Evolutionary conservation across 2,797 vertebrate species (phyloP), one percentile per base, ranked within the genome.

Genomic region (Halcyon chelicuti): DNA sequence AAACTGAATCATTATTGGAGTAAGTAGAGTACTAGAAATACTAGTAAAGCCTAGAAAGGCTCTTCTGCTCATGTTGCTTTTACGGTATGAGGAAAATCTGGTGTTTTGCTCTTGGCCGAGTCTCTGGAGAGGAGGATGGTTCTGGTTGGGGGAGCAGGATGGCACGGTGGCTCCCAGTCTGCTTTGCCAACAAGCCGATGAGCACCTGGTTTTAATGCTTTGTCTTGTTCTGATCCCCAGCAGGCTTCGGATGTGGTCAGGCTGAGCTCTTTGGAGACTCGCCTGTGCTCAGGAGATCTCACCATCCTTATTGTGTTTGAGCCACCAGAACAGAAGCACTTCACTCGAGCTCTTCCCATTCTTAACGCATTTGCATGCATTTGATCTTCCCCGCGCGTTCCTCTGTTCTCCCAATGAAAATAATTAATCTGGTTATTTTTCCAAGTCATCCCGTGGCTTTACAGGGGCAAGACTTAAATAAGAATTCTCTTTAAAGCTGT

Each of bases 391-490:
- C 51, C 77, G 26, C 0, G 8, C 60, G 60, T 72, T 93, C 60
- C 87, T 95, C 82, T 66, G 21, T 91, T 93, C 93, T 72, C 75
- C 71, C 60, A 61, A 57, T 84, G 95, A 89, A 95, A 96, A 95
- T 96, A 95, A 96, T 96, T 96, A 95, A 96, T 96, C 93, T 93
- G 94, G 92, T 88, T 96, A 31, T 91, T 94, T 95, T 76, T 95
- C 76, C 18, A 90, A 96, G 94, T 96, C 89, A 70, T 94, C 83
- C 76, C 86, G 60, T 79, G 84, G 90, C 93, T 97, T 97, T 94
- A 44, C 51, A 81, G 90, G 90, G 91, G 89, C 75, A 80, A 57
- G 94, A n/a, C 78, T 95, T 89, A 94, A 97, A 93, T 90, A 90
- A 93, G 94, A 88, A 54, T 71, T 90, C 83, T 97, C 96, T 96